Evolutionary conservation across 1,140 invertebrate species (phyloP).

Genomic region (Lordiphosa mommai): DNA sequence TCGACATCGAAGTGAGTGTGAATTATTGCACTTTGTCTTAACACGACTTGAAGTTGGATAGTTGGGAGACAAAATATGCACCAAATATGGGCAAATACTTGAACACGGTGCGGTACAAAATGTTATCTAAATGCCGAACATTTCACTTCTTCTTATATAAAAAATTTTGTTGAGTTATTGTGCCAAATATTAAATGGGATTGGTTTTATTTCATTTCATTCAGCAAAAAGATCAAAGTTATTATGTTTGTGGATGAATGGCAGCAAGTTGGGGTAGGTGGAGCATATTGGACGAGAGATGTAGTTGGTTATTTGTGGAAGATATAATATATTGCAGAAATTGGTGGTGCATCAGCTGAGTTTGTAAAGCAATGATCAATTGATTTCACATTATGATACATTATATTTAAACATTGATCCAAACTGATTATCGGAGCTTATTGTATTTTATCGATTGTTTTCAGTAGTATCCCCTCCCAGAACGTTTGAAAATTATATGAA

Average conservation of each 20-base stretch:
- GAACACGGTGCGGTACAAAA: constrained; percentile 22
- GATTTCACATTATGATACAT: too few species aligned
- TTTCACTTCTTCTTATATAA: constrained; percentile 64
- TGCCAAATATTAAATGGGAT: constrained; percentile 24
- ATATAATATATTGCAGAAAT: too few species aligned
- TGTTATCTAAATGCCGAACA: constrained; percentile 62
- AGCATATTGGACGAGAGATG: neutral
- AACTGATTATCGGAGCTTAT: too few species aligned
- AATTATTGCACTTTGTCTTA: constrained; percentile 71
- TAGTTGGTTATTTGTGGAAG: too few species aligned
- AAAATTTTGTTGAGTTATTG: constrained; percentile 21
- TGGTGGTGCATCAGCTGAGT: too few species aligned
- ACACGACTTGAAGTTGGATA: constrained; percentile 43
- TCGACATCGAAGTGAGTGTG: constrained; percentile 59
- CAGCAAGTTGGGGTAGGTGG: neutral
- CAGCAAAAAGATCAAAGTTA: constrained; percentile 33
- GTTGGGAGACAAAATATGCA: constrained; percentile 41
- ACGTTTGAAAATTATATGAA: too few species aligned
- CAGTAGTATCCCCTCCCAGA: too few species aligned
- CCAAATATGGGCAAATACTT: constrained; percentile 30
- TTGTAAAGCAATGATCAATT: too few species aligned
- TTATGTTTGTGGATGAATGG: constrained; percentile 10
- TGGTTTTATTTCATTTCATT: constrained; percentile 12
- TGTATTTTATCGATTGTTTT: too few species aligned
- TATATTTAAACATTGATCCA: too few species aligned